Evolutionary conservation across 2,888 invertebrate genomes (phyloP), one percentile per base, ranked within the genome.

Genomic region (Yponomeuta plumbellus): DNA sequence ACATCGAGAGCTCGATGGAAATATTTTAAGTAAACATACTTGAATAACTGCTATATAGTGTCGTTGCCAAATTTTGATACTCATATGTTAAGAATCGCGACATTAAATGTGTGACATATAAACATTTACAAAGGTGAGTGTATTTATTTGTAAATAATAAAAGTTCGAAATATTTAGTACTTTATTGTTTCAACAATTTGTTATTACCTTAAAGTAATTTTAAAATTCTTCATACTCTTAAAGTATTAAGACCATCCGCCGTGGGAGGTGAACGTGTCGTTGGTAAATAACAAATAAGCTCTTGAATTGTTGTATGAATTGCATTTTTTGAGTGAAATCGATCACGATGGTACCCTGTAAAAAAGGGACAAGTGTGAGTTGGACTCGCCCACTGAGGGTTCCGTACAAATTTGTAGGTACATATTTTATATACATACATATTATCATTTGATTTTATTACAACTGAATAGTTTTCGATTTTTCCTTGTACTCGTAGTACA

Each of bases 271-370:
- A 81, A 59, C 11, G 59, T 21, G 26, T n/a, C 78, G 81, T 80
- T 80, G 82, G 79, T 78, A 82, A 77, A 81, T 84, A 83, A 86
- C 84, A 86, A 86, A 85, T 83, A 76, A 76, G 74, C 80, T 80
- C 79, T 80, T 83, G 85, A 83, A 80, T 86, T 85, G 83, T 88
- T 83, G 80, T 86, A 84, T 84, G 86, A 83, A 85, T 87, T 84
- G 85, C 83, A 76, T 88, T 88, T 89, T 88, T 88, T 86, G 78
- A 81, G 79, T 81, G 88, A 87, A 88, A 88, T 87, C 84, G 86
- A 88, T 88, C 88, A 81, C 77, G 44, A 52, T 52, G 13, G 44
- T 13, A 13, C 44, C 3, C 17, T 1, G 17, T 52, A 52, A 17
- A 52, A 17, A 5, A 17, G 6, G 39, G 6, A 39, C 5, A 39